A percentile compares a stretch with the other conserved stretches of the same genome.
Evolutionary conservation across 2,797 vertebrate species (phyloP).

Genomic region (Tragelaphus oryx): DNA sequence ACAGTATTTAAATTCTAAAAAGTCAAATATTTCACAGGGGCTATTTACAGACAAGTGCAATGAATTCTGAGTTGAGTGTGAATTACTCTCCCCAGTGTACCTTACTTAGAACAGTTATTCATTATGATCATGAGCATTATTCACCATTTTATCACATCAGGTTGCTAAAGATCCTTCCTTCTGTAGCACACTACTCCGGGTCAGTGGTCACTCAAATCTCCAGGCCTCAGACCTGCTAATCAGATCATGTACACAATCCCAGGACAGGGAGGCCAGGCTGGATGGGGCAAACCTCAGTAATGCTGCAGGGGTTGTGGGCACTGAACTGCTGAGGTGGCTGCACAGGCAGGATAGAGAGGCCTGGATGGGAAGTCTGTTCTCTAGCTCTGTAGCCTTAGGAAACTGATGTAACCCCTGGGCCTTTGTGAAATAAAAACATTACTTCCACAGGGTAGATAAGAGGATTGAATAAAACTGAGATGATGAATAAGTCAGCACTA

Average conservation of each 20-base stretch:
- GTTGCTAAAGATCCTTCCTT: neutral
- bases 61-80: neutral
- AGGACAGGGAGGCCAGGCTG: neutral
- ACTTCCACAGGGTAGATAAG: neutral
- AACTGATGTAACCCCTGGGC: neutral
- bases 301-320: neutral
- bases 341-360: fast-evolving
- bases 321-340: neutral
- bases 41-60: neutral
- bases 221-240: neutral
- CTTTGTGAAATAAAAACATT: neutral
- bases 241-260: neutral
- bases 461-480: neutral
- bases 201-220: neutral
- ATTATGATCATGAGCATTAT: neutral
- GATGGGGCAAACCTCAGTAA: neutral
- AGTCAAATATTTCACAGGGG: neutral
- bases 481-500: neutral
- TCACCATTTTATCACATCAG: neutral
- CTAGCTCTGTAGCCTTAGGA: neutral
- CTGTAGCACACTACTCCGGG: neutral
- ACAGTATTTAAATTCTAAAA: neutral
- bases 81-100: neutral
- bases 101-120: neutral
- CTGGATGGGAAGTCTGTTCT: neutral